phyloP scores from a whole-genome alignment of 1,140 invertebrate species.

The Dendrolimus kikuchii region DNA sequence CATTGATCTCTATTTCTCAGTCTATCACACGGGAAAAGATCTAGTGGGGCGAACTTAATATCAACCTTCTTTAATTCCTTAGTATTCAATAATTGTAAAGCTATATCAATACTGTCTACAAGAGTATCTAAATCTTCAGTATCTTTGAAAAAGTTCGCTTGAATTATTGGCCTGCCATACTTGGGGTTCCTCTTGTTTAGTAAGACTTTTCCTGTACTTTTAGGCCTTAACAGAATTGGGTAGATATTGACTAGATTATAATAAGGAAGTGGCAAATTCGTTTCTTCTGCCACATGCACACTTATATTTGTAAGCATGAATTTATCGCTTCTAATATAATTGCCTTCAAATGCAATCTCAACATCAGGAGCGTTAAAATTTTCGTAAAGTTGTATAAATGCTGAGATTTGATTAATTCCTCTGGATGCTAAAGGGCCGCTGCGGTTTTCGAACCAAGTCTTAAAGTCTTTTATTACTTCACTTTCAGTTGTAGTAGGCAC shows the following conservation, averaged over 20 bases:
- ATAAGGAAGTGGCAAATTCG: conserved; percentile 49
- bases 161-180: conserved; percentile 90
- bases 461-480: conserved; percentile 57
- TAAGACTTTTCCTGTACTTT: conserved; percentile 84
- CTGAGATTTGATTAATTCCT: conserved; percentile 55
- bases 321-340: conserved; percentile 61
- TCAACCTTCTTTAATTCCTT: conserved; percentile 58
- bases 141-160: conserved; percentile 92
- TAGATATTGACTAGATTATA: conserved; percentile 74
- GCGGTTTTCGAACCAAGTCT: conserved; percentile 59
- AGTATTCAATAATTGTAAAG: conserved; percentile 57
- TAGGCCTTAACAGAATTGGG: conserved; percentile 87
- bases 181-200: conserved; percentile 85
- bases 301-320: conserved; percentile 60
- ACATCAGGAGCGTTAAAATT: conserved; percentile 58
- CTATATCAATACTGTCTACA: conserved; percentile 87
- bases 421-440: conserved; percentile 55
- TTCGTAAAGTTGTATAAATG: conserved; percentile 60
- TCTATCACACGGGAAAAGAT: conserved; percentile 61
- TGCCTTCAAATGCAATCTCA: conserved; percentile 54
- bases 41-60: conserved; percentile 57
- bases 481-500: conserved; percentile 36
- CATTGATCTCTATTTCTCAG: conserved; percentile 70
- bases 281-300: conserved; percentile 53
- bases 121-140: conserved; percentile 83